Conservation (phyloP, 1,140 invertebrate species). For the Diabrotica undecimpunctata region DNA sequence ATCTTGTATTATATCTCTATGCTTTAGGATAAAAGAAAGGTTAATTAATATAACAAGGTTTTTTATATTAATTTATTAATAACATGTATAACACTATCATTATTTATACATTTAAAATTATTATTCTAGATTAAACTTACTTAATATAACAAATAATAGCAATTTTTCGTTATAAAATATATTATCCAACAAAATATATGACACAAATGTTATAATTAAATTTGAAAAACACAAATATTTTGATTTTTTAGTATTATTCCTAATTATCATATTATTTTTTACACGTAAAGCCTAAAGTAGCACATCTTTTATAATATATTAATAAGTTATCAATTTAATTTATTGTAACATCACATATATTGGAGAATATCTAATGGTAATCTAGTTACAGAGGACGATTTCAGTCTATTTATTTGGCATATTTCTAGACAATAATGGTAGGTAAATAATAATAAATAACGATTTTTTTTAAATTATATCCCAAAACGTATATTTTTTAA, state of each 20-base stretch:
- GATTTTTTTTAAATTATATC: not conserved
- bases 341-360: conserved; percentile 38
- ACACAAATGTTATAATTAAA: conserved; percentile 10
- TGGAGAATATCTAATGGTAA: conserved; percentile 25
- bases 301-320: conserved; percentile 24
- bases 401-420: not conserved
- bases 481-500: not conserved
- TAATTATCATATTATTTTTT: conserved; percentile 20
- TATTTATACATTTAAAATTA: conserved; percentile 12
- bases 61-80: conserved; percentile 17
- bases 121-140: conserved; percentile 4
- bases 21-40: too few species aligned
- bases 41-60: not conserved
- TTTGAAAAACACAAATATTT: conserved; percentile 5
- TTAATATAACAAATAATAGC: conserved; percentile 6
- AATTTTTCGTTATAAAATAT: conserved; percentile 16
- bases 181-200: conserved; percentile 18
- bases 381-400: not conserved
- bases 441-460: too few species aligned
- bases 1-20: too few species aligned
- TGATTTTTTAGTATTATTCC: not conserved
- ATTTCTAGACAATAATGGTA: too few species aligned
- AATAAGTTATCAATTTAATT: conserved; percentile 13
- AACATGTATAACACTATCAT: conserved; percentile 18
- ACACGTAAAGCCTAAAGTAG: conserved; percentile 34